Conservation (phyloP, 2,888 invertebrate species). For the Lithophane ornitopus region DNA sequence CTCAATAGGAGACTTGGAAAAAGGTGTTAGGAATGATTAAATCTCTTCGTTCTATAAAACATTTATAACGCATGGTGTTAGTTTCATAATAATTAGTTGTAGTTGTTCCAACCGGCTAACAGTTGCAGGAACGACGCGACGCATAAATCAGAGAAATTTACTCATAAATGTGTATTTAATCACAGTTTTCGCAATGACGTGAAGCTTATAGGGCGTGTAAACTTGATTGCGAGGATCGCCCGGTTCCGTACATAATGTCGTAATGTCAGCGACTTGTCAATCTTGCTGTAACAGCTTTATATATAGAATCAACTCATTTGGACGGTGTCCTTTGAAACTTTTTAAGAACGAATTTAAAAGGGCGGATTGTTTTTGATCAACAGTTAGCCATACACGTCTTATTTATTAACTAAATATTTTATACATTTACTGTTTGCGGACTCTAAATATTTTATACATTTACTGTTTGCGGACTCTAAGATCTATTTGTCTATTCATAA, state of each 20-base stretch:
- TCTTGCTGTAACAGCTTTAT: conserved; percentile 49
- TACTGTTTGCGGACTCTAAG: neutral
- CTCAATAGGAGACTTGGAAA: neutral
- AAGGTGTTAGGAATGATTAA: neutral
- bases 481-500: conserved; percentile 19
- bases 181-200: conserved; percentile 59
- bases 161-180: conserved; percentile 60
- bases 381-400: neutral
- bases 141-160: conserved; percentile 52
- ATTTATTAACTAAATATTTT: conserved; percentile 15
- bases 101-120: neutral
- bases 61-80: neutral
- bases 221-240: conserved; percentile 64
- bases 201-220: conserved; percentile 61
- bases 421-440: conserved; percentile 7
- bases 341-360: neutral
- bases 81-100: conserved; percentile 12
- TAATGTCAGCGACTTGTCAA: conserved; percentile 61
- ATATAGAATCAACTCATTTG: conserved; percentile 6
- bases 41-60: neutral
- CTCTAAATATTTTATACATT: conserved; percentile 18
- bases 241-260: conserved; percentile 53
- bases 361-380: neutral
- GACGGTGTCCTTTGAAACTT: conserved; percentile 29
- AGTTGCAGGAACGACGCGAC: conserved; percentile 11